Evolutionary conservation across 1,140 invertebrate species (phyloP).

Genomic region (silkworm (Bombyx mori)): DNA sequence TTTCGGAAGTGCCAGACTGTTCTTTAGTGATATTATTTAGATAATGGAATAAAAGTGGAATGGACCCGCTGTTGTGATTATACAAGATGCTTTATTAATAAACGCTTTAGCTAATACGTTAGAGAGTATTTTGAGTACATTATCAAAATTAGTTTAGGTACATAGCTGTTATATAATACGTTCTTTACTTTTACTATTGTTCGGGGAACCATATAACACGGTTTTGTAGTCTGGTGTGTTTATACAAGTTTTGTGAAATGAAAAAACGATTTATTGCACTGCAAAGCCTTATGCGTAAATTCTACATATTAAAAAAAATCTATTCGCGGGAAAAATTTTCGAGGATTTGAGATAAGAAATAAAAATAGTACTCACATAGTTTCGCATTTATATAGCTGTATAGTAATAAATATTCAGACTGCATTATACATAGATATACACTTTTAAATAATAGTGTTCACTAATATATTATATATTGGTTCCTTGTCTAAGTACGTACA

Average conservation of each 20-base stretch:
- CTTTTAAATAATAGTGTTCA: slow-evolving; percentile 8
- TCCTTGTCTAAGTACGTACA: slow-evolving; percentile 5
- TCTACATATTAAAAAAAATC: no score
- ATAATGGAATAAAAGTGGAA: slow-evolving; percentile 56
- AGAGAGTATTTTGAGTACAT: slow-evolving; percentile 60
- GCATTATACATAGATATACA: slow-evolving; percentile 10
- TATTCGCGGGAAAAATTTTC: no score
- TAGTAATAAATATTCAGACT: slow-evolving; percentile 8
- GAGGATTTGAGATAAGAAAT: background rate
- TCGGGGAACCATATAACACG: slow-evolving; percentile 44
- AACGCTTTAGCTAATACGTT: slow-evolving; percentile 62
- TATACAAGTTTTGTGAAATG: slow-evolving; percentile 25
- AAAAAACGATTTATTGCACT: no score
- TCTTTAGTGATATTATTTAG: slow-evolving; percentile 62
- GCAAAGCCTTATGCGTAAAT: no score
- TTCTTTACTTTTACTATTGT: slow-evolving; percentile 45
- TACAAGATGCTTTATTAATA: slow-evolving; percentile 64
- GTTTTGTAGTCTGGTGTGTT: slow-evolving; percentile 40
- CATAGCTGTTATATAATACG: slow-evolving; percentile 18
- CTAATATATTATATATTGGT: slow-evolving; percentile 15
- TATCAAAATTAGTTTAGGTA: slow-evolving; percentile 44
- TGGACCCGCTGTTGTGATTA: slow-evolving; percentile 60
- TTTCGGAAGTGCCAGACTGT: slow-evolving; percentile 66
- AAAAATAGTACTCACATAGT: slow-evolving; percentile 14
- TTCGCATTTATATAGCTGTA: slow-evolving; percentile 15